These are phyloP conservation scores for Drosophila nigrodunni DNA, from an alignment of 1,140 invertebrate genomes.

Conservation along the genomic window DNA sequence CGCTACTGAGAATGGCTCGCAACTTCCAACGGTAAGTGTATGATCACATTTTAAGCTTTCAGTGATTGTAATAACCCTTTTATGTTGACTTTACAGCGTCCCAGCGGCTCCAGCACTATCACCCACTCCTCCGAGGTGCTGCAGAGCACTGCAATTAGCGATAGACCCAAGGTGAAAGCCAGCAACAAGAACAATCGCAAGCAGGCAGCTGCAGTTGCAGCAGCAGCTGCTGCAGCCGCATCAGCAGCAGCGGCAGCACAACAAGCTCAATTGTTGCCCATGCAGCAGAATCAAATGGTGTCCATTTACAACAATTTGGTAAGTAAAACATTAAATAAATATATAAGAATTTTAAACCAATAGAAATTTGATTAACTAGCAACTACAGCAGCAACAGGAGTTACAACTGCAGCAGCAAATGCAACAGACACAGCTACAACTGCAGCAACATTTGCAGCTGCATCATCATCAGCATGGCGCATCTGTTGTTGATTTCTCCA, in stretches of 20 bases:
- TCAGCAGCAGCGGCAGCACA: constrained; percentile 56
- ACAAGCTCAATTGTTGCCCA: constrained; percentile 53
- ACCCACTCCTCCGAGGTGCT: constrained; percentile 84
- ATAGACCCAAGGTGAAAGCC: constrained; percentile 92
- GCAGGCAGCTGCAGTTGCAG: constrained; percentile 84
- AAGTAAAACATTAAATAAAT: constrained; percentile 12
- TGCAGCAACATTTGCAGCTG: constrained; percentile 64
- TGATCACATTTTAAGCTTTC: not conserved
- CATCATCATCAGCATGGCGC: constrained; percentile 62
- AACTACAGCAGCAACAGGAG: constrained; percentile 72
- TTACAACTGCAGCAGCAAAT: constrained; percentile 51
- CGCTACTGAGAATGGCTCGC: constrained; percentile 45
- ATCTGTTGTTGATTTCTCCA: constrained; percentile 60
- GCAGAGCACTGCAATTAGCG: constrained; percentile 91
- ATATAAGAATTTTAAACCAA: not conserved
- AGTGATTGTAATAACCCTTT: not conserved
- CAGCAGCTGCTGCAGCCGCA: constrained; percentile 60
- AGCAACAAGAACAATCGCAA: constrained; percentile 91
- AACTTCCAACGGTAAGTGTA: constrained; percentile 52
- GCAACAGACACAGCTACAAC: constrained; percentile 61
- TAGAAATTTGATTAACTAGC: constrained; percentile 43
- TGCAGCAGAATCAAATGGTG: constrained; percentile 82
- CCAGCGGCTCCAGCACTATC: constrained; percentile 65
- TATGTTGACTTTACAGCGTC: constrained; percentile 41
- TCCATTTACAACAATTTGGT: constrained; percentile 84